Percentiles rank a stretch among this genome's conserved stretches.
Evolutionary conservation across 2,797 vertebrate genomes (phyloP).

Genomic region (Apogon talboti): DNA sequence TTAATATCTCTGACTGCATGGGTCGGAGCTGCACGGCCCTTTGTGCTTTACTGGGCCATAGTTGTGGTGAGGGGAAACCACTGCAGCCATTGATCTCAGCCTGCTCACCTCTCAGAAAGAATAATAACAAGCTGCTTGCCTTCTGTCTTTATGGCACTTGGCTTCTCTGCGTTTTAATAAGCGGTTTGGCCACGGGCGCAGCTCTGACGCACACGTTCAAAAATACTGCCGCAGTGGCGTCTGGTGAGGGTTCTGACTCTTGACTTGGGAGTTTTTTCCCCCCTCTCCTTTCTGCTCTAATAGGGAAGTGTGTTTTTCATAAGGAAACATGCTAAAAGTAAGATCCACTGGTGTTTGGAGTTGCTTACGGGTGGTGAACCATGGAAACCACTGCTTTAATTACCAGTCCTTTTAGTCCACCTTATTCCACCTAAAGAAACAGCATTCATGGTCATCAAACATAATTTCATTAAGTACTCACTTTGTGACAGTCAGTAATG

Average conservation of each 20-base stretch:
- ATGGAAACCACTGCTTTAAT: constrained; percentile 61
- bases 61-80: constrained; percentile 79
- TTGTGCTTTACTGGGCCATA: constrained; percentile 79
- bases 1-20: constrained; percentile 80
- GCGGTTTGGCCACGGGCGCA: constrained; percentile 79
- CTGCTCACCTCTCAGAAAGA: constrained; percentile 85
- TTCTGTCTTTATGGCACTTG: constrained; percentile 85
- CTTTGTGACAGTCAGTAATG: too few relatives aligned
- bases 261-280: constrained; percentile 26
- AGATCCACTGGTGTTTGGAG: constrained; percentile 63
- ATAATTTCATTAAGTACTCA: too few relatives aligned
- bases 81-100: constrained; percentile 83
- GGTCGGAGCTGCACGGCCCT: constrained; percentile 66
- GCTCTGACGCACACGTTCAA: constrained; percentile 78
- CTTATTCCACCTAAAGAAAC: too few relatives aligned
- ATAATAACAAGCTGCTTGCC: constrained; percentile 85
- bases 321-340: constrained; percentile 74
- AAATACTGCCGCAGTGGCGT: constrained; percentile 79
- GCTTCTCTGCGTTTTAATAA: constrained; percentile 82
- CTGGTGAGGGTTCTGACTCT: constrained; percentile 79
- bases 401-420: too few relatives aligned
- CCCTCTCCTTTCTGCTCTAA: constrained; percentile 46
- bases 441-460: too few relatives aligned
- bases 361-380: constrained; percentile 64
- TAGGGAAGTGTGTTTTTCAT: constrained; percentile 79